A percentile compares a stretch with the other conserved stretches of the same genome.
phyloP scores from a whole-genome alignment of 2,888 invertebrate species.

The Tortricodes alternella region DNA sequence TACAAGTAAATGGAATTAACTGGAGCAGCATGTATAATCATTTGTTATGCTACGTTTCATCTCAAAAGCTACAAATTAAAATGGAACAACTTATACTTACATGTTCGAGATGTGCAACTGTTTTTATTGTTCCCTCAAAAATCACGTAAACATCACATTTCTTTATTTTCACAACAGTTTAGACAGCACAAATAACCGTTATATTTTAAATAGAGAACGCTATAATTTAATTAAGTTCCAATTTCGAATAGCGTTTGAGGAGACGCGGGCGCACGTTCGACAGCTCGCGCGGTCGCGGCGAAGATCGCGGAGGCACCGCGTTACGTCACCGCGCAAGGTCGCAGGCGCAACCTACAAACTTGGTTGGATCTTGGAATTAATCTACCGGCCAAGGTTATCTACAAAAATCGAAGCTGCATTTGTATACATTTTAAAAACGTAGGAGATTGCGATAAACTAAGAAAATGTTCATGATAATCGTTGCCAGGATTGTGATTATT shows the following conservation, averaged over 20 bases:
- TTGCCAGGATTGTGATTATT: not conserved
- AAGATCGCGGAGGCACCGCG: slow-evolving; percentile 57
- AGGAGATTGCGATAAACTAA: not conserved
- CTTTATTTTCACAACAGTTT: not conserved
- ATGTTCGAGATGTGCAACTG: not conserved
- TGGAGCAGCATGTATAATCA: slow-evolving; percentile 12
- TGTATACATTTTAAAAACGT: slow-evolving; percentile 22
- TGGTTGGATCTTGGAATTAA: slow-evolving; percentile 59
- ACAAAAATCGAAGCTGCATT: slow-evolving; percentile 36
- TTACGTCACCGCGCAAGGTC: slow-evolving; percentile 69
- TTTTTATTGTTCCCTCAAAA: slow-evolving; percentile 1
- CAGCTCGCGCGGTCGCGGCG: slow-evolving; percentile 51
- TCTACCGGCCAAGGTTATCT: slow-evolving; percentile 55
- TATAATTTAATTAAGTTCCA: slow-evolving; percentile 34
- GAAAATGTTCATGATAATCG: not conserved
- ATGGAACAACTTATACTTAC: slow-evolving; percentile 9
- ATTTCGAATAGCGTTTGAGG: slow-evolving; percentile 43
- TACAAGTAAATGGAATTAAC: slow-evolving; percentile 5
- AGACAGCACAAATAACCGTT: slow-evolving; percentile 21
- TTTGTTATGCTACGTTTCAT: not conserved
- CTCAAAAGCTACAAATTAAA: slow-evolving; percentile 1
- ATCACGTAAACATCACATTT: not conserved
- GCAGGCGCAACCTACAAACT: slow-evolving; percentile 41
- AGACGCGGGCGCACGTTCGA: slow-evolving; percentile 59
- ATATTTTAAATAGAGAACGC: not conserved